A percentile compares a stretch with the other conserved stretches of the same genome.
These are phyloP conservation scores for Neosilurus hyrtlii DNA, from an alignment of 2,797 vertebrate species.

Conservation along the genomic window DNA sequence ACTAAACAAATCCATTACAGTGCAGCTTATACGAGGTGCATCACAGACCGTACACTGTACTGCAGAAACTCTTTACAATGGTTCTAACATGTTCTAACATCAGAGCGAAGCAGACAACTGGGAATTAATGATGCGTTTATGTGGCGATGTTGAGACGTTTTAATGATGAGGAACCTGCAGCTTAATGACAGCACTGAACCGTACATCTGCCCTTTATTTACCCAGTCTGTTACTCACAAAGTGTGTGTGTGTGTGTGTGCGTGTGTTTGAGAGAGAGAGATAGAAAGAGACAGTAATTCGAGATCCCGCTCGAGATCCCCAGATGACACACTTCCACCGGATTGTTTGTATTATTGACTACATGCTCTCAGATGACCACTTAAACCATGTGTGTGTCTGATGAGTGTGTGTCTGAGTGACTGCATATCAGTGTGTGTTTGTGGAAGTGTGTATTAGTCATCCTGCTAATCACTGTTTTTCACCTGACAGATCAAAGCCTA, in stretches of 20 bases:
- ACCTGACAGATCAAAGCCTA: conserved; percentile 69
- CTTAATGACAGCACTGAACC: conserved; percentile 70
- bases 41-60: background rate
- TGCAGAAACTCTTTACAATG: background rate
- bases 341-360: conserved; percentile 50
- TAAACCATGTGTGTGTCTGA: background rate
- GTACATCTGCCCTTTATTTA: conserved; percentile 73
- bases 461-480: conserved; percentile 74
- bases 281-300: conserved; percentile 19
- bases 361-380: conserved; percentile 39
- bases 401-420: conserved; percentile 37
- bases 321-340: conserved; percentile 45
- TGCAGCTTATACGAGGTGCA: background rate
- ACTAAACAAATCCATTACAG: background rate
- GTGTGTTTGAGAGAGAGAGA: conserved; percentile 38
- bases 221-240: conserved; percentile 53
- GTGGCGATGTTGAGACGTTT: conserved; percentile 21
- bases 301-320: conserved; percentile 23
- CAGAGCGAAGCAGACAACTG: conserved; percentile 1
- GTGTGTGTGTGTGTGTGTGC: background rate
- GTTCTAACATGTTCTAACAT: too few species aligned
- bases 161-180: conserved; percentile 42
- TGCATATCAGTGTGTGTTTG: conserved; percentile 34
- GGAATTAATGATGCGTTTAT: conserved; percentile 11
- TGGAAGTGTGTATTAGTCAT: conserved; percentile 63